Evolutionary conservation across 2,113 vertebrate genomes (phyloP).

Genomic region (Empidonax traillii): DNA sequence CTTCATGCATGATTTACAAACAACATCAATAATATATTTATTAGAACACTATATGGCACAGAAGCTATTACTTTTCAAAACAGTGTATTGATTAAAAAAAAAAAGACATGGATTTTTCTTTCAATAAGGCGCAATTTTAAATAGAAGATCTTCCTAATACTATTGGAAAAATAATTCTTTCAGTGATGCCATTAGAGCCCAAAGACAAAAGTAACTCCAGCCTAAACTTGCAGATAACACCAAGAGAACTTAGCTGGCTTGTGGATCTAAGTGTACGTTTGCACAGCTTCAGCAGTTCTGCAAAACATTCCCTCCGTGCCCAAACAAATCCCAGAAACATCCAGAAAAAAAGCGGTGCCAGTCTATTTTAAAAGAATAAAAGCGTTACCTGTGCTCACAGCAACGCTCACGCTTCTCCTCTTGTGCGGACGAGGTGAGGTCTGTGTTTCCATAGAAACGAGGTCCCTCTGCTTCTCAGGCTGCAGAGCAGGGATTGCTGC

Average conservation of each 20-base stretch:
- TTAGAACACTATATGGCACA: neutral
- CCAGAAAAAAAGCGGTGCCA: neutral
- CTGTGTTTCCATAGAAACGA: constrained; percentile 68
- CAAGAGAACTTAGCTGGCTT: neutral
- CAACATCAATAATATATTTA: neutral
- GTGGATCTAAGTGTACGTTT: neutral
- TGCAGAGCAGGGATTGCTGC: neutral
- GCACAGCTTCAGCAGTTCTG: neutral
- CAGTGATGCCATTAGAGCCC: neutral
- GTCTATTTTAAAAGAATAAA: neutral
- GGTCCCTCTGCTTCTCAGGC: constrained; percentile 33
- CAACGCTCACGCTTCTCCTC: constrained; percentile 84
- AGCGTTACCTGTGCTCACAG: constrained; percentile 89
- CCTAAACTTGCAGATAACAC: neutral
- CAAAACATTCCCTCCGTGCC: neutral
- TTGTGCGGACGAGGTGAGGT: constrained; percentile 13
- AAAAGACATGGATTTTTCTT: neutral
- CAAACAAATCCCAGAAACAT: neutral
- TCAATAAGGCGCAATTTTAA: neutral
- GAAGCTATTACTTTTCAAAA: neutral
- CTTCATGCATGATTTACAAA: neutral
- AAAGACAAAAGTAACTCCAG: neutral
- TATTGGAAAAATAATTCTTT: neutral
- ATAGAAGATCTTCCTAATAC: neutral
- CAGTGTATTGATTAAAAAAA: neutral